Base-by-base conservation (phyloP, 2,797 vertebrate species). In the Phataginus tricuspis region DNA sequence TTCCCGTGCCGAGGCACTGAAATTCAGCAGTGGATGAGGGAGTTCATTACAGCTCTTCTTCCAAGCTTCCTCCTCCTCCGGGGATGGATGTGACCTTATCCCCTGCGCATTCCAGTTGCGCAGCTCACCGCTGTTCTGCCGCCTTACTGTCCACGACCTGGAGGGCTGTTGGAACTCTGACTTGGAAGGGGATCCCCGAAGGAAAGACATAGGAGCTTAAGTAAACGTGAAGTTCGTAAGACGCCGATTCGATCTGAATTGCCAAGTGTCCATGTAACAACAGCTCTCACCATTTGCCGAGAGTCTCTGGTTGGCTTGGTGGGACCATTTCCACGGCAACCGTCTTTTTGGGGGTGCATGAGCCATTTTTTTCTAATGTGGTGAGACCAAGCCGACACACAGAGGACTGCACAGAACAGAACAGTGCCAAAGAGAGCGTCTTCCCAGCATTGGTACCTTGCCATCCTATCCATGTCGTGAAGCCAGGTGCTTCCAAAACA, bases 61-160 rank as follows among this genome's bases (percentile, higher is more conserved):
- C 34, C 12, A 7, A n/a, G 37, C 7, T 0, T 10, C 27, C 2
- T 31, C 51, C 19, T 69, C 13, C 0, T 25, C 7, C 18, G 14
- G 21, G 21, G 2, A 6, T 1, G 19, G 19, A 57, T 4, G 4
- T 21, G 18, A 11, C 29, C 0, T 74, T 61, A 3, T 12, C 23
- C 4, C 6, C 12, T 8, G n/a, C 4, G 34, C 4, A 1, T 31
- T 45, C 68, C 13, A 1, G 49, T 2, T 12, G 25, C 10, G 16
- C 14, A 9, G 64, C 34, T 69, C 18, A 2, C 49, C 80, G 1
- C 8, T 29, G 21, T 69, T 31, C 21, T 11, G 31, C 11, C 55
- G 34, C 34, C 1, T 11, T 23, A 34, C 55, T 18, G 0, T 13
- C 53, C 5, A 21, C n/a, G 64, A 63, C 1, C 25, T 31, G 2